Base-by-base conservation (phyloP, 2,888 invertebrate genomes). In the Eristalis pertinax region DNA sequence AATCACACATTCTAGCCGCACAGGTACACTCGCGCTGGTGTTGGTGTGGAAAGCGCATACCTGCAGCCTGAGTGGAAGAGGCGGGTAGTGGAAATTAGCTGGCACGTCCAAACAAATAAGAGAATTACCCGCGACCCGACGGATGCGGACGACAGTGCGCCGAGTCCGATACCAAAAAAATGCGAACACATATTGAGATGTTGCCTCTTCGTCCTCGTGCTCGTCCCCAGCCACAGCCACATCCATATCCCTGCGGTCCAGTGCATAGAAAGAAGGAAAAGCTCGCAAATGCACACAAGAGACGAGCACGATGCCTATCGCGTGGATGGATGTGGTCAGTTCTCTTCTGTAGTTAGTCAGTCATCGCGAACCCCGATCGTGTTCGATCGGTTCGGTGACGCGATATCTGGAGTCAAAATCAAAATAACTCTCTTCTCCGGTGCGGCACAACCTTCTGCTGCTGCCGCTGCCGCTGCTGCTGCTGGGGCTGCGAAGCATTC, bases 321-420 rank as follows among this genome's bases (percentile, higher is more conserved):
- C 86, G 63, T 68, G 78, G 86, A 86, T 81, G 82, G 74, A 86
- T 79, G 84, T 81, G 76, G 73, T 86, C 81, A 86, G 77, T 62
- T 84, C 75, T 84, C 75, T 79, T 69, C 73, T 76, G 77, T 86
- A 82, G 81, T 81, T 73, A 76, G 85, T 84, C 84, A 84, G 84
- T 84, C 84, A 84, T 84, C 74, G 72, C 81, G 72, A 76, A 58
- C 79, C 64, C 84, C 60, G 87, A 87, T 87, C 87, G 87, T 87
- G 87, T 84, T 87, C 87, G 87, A 87, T 87, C 79, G 83, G 79
- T 74, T 68, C 43, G 86, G 75, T 72, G 83, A 87, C 76, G 84
- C 60, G 58, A 50, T 87, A 87, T 87, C 87, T 80, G 50, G 60
- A 69, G 11, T 60, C 80, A 26, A 87, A 84, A 87, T 87, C 87